Evolutionary conservation across 2,113 vertebrate genomes (phyloP), one percentile per base, ranked within the genome.

Genomic region (Percina caprodes): DNA sequence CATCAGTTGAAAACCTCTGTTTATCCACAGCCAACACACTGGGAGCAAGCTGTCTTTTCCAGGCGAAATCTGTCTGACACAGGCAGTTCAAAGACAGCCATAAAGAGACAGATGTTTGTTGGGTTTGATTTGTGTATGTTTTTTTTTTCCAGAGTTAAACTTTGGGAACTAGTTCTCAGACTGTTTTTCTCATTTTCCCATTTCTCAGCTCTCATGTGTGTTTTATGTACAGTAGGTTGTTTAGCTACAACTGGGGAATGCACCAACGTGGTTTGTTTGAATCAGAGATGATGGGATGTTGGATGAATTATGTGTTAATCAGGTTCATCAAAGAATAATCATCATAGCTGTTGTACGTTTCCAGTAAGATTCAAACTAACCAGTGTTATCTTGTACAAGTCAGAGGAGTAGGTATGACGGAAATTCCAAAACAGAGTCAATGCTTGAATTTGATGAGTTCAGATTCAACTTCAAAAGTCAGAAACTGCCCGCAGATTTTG

Each of bases 21-120:
- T 88, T 91, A 89, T 82, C 77, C 90, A 82, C 70, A 39, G 87
- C 19, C 73, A 85, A 48, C 86, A 61, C 74, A 76, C 80, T 24
- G 86, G 84, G 88, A 82, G 77, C 86, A 72, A 73, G 79, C 80
- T 79, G 85, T 86, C 80, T 90, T 89, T 81, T 89, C 77, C 83
- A 73, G 79, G 83, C 70, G 87, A 71, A 83, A 82, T 82, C 77
- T 83, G 76, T 80, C 84, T 49, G 82, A 82, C 79, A 74, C 80
- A 86, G 63, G 73, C 87, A 65, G 79, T 90, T 89, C 86, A 93
- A 92, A 90, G 89, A 73, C 67, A 60, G 70, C 74, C 80, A 72
- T 77, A 82, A 82, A 87, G 49, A 80, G 80, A 83, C 76, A 65
- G 68, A 79, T 63, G 16, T 77, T 84, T 79, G 70, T 67, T 82